A percentile compares a stretch with the other conserved stretches of the same genome.
Conservation (phyloP, 2,888 invertebrate species). For the Vanessa cardui region DNA sequence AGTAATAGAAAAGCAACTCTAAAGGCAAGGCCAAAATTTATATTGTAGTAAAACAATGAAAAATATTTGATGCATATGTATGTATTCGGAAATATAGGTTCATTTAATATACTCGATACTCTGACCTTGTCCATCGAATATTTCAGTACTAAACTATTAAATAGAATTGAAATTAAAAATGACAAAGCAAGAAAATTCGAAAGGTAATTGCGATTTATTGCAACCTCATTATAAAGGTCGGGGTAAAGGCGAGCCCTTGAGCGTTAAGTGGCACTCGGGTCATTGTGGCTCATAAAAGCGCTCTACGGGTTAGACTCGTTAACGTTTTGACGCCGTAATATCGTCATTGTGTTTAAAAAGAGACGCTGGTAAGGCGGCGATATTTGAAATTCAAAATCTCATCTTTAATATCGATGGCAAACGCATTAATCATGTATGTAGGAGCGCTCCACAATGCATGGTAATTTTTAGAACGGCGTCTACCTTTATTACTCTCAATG, state of each 20-base stretch:
- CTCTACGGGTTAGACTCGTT: constrained; percentile 41
- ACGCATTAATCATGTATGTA: constrained; percentile 5
- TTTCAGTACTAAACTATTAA: background rate
- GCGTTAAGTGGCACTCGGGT: constrained; percentile 39
- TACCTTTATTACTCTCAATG: background rate
- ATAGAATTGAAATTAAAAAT: constrained; percentile 31
- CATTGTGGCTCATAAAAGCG: constrained; percentile 42
- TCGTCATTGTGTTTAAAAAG: constrained; percentile 38
- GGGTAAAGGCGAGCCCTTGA: constrained; percentile 41
- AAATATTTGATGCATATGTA: no score
- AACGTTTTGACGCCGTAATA: constrained; percentile 41
- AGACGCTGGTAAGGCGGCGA: constrained; percentile 19
- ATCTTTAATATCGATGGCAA: constrained; percentile 1
- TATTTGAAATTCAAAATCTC: constrained; percentile 30
- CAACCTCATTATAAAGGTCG: constrained; percentile 43
- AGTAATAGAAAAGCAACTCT: no score
- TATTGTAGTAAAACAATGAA: no score
- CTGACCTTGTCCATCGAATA: background rate
- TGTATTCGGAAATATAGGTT: no score
- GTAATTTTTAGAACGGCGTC: background rate
- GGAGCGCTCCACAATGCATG: constrained; percentile 8
- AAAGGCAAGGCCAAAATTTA: no score
- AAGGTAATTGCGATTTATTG: constrained; percentile 41
- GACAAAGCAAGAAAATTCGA: constrained; percentile 37
- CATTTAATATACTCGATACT: background rate